These are phyloP conservation scores for Hypomesus transpacificus DNA, from an alignment of 2,113 vertebrate genomes.

Conservation along the genomic window DNA sequence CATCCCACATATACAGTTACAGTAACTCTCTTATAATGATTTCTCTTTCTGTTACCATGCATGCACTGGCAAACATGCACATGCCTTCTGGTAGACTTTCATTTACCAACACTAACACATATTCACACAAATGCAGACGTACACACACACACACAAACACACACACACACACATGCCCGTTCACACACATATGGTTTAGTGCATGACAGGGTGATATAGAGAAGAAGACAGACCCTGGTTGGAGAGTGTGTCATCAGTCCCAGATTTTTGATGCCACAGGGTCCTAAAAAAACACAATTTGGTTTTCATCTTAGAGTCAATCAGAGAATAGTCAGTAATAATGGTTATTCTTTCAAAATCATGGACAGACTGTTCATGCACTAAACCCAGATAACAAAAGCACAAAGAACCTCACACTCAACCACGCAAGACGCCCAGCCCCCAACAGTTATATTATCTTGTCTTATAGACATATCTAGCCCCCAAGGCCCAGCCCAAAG, in stretches of 20 bases:
- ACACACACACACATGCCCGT: constrained; percentile 32
- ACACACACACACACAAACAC: constrained; percentile 33
- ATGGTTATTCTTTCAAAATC: background rate
- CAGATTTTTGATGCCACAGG: constrained; percentile 83
- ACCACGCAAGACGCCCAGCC: constrained; percentile 21
- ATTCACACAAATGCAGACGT: constrained; percentile 16
- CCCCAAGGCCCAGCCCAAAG: too few relatives aligned
- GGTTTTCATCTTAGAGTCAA: constrained; percentile 61
- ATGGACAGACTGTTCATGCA: constrained; percentile 47
- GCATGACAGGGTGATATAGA: constrained; percentile 74
- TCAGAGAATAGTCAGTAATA: background rate
- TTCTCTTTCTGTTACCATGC: background rate
- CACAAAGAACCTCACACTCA: constrained; percentile 30
- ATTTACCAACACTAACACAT: constrained; percentile 7
- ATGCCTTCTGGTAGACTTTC: constrained; percentile 12
- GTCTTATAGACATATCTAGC: too few relatives aligned
- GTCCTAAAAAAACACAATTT: constrained; percentile 80
- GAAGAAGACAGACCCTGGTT: constrained; percentile 76
- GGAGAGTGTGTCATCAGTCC: constrained; percentile 79
- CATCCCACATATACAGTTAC: too few relatives aligned
- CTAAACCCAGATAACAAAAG: constrained; percentile 33
- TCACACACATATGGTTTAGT: constrained; percentile 67
- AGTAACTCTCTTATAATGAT: too few relatives aligned
- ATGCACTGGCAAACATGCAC: background rate
- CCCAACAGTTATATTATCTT: background rate